phyloP scores from a whole-genome alignment of 2,113 vertebrate species.

The Pyrgilauda ruficollis region DNA sequence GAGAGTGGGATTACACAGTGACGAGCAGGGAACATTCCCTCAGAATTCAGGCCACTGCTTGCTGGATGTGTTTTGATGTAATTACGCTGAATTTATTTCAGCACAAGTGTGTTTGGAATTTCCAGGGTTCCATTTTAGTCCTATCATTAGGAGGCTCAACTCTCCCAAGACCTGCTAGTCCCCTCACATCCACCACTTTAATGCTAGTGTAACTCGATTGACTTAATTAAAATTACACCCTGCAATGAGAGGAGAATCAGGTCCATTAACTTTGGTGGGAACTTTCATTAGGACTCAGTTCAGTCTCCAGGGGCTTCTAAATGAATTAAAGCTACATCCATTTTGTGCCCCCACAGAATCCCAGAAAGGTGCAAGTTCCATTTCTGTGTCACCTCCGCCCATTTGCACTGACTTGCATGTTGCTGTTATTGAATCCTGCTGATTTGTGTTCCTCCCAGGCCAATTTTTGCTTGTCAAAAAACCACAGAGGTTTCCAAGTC shows the following conservation, averaged over 20 bases:
- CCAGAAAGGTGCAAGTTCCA: neutral
- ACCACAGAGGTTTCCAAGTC: conserved; percentile 47
- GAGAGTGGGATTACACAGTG: neutral
- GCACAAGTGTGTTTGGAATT: neutral
- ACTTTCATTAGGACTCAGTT: conserved; percentile 62
- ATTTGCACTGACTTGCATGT: neutral
- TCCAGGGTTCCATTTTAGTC: conserved; percentile 29
- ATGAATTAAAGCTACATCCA: conserved; percentile 14
- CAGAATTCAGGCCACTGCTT: conserved; percentile 39
- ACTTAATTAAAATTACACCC: conserved; percentile 59
- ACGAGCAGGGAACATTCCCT: neutral
- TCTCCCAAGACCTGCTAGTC: conserved; percentile 40
- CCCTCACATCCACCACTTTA: conserved; percentile 28
- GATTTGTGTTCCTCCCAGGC: conserved; percentile 42
- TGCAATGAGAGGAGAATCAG: conserved; percentile 47
- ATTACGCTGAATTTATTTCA: neutral
- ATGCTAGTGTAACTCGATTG: conserved; percentile 12
- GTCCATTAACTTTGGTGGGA: conserved; percentile 63
- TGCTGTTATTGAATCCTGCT: conserved; percentile 49
- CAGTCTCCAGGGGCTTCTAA: conserved; percentile 5
- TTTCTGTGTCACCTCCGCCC: neutral
- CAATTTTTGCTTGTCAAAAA: conserved; percentile 33
- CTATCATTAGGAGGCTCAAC: conserved; percentile 12
- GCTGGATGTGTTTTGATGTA: neutral
- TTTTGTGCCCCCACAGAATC: neutral